A percentile compares a stretch with the other conserved stretches of the same genome.
Conservation (phyloP, 2,888 invertebrate species). For the Ephialtes manifestator region DNA sequence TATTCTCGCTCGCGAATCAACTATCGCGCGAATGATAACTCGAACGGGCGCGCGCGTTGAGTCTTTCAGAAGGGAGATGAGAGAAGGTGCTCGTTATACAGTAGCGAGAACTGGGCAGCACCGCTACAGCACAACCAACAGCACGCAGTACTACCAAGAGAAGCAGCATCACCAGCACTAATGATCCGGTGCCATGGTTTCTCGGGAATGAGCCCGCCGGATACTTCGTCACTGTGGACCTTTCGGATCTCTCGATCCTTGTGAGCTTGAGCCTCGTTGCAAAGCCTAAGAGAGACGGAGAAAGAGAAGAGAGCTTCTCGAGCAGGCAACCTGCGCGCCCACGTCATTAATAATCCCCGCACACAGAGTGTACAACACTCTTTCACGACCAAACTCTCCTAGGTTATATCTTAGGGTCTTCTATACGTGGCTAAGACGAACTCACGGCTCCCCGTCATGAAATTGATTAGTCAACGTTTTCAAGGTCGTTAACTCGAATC, state of each 20-base stretch:
- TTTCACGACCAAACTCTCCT: slow-evolving; percentile 38
- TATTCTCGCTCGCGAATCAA: slow-evolving; percentile 13
- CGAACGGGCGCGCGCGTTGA: slow-evolving; percentile 39
- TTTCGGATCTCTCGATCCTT: slow-evolving; percentile 50
- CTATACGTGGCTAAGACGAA: slow-evolving; percentile 21
- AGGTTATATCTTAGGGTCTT: slow-evolving; percentile 49
- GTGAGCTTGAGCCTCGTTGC: slow-evolving; percentile 42
- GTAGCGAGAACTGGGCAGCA: slow-evolving; percentile 77
- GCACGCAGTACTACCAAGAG: slow-evolving; percentile 42
- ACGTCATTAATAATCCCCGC: slow-evolving; percentile 72
- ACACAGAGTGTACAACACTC: slow-evolving; percentile 37
- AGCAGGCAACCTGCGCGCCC: slow-evolving; percentile 52
- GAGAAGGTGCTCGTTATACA: slow-evolving; percentile 79
- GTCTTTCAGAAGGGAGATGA: slow-evolving; percentile 67
- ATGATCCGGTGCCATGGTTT: slow-evolving; percentile 71
- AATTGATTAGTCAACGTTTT: slow-evolving; percentile 74
- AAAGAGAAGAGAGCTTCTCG: slow-evolving; percentile 30
- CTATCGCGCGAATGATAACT: slow-evolving; percentile 59
- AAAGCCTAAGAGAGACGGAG: slow-evolving; percentile 9
- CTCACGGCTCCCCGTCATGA: slow-evolving; percentile 67
- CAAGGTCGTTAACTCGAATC: slow-evolving; percentile 68
- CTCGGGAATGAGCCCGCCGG: slow-evolving; percentile 70
- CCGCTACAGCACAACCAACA: slow-evolving; percentile 72
- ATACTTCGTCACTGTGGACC: slow-evolving; percentile 68
- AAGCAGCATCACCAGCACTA: slow-evolving; percentile 71